phyloP scores from a whole-genome alignment of 2,888 invertebrate species.

The Hypomecis punctinalis region DNA sequence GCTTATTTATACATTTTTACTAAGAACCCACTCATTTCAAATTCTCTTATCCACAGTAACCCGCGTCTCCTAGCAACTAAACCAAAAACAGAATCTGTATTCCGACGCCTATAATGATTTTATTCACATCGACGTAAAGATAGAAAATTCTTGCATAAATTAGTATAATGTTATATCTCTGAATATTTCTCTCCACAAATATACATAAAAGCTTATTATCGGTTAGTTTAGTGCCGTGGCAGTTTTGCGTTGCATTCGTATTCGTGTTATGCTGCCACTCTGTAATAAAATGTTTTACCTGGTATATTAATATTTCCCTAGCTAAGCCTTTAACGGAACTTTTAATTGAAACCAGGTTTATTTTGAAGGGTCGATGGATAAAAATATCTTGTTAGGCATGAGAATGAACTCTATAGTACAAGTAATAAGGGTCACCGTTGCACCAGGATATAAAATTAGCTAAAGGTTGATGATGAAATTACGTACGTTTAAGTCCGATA shows the following conservation, averaged over 20 bases:
- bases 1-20: conserved; percentile 74
- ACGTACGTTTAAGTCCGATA: conserved; percentile 27
- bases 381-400: conserved; percentile 14
- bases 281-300: conserved; percentile 39
- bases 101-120: conserved; percentile 40
- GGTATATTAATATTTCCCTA: conserved; percentile 33
- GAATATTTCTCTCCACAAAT: conserved; percentile 37
- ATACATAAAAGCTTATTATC: conserved; percentile 42
- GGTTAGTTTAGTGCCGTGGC: conserved; percentile 35
- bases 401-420: neutral
- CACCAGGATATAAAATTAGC: neutral
- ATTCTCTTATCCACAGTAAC: conserved; percentile 51
- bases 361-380: conserved; percentile 21
- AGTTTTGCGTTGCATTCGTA: conserved; percentile 35
- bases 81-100: conserved; percentile 43
- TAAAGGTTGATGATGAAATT: conserved; percentile 5
- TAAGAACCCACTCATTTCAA: conserved; percentile 59
- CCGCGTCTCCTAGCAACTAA: conserved; percentile 34
- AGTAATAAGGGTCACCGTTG: neutral
- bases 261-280: conserved; percentile 34
- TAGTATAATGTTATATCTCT: conserved; percentile 44
- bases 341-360: conserved; percentile 33
- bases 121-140: conserved; percentile 43
- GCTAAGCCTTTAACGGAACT: conserved; percentile 30
- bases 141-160: conserved; percentile 46